These are phyloP conservation scores for Piliocolobus tephrosceles DNA, from an alignment of 2,113 vertebrate genomes.

Conservation along the genomic window DNA sequence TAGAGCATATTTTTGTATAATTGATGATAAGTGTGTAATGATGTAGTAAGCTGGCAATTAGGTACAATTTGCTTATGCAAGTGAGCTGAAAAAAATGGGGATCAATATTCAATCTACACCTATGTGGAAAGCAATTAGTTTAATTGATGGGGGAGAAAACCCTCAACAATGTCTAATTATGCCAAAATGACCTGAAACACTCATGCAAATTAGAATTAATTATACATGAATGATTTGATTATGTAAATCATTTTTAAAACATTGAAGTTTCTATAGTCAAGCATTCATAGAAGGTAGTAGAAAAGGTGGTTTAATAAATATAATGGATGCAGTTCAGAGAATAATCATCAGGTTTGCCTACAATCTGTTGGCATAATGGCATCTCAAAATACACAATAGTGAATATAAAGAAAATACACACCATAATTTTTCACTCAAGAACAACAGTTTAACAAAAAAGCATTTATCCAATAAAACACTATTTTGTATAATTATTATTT, in stretches of 20 bases:
- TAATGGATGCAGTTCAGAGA: neutral
- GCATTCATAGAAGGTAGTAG: conserved; percentile 51
- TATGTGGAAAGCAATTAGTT: conserved; percentile 85
- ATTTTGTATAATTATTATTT: neutral
- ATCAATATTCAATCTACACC: conserved; percentile 86
- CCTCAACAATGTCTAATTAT: conserved; percentile 82
- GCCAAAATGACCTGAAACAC: conserved; percentile 82
- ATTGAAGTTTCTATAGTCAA: conserved; percentile 58
- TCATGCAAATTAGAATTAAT: conserved; percentile 83
- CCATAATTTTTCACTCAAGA: neutral
- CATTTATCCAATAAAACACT: neutral
- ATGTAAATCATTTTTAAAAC: conserved; percentile 80
- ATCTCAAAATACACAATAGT: neutral
- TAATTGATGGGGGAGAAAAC: conserved; percentile 81
- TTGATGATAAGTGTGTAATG: conserved; percentile 82
- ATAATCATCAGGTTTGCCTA: neutral
- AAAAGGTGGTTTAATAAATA: conserved; percentile 8
- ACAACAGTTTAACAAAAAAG: neutral
- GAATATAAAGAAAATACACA: neutral
- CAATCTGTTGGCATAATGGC: neutral
- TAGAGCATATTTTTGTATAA: conserved; percentile 71
- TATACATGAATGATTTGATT: conserved; percentile 81
- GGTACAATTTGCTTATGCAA: conserved; percentile 86
- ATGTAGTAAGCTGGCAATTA: conserved; percentile 84
- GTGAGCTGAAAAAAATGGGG: conserved; percentile 81